Base-by-base conservation (phyloP, 2,797 vertebrate species). In the Basileuterus tristriatus region DNA sequence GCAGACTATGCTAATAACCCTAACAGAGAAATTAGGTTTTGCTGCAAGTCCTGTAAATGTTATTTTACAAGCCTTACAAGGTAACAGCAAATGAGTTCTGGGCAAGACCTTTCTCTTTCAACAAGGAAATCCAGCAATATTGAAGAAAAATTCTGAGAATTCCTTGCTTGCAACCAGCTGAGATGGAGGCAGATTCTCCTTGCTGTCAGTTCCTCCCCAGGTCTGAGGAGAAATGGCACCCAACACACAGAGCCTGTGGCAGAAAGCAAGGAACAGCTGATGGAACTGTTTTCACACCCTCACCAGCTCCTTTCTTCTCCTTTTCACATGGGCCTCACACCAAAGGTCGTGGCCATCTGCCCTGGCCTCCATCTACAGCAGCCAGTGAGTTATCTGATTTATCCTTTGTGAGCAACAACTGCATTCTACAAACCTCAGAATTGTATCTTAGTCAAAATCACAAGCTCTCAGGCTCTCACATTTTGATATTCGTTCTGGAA, bases 241-340 rank as follows among this genome's bases (percentile, higher is more conserved):
- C n/a, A 46, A 11, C 13, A 18, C 7, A 8, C 0, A 8, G 8
- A 63, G 30, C 41, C 62, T 15, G 56, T 4, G 2, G 23, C n/a
- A 59, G 55, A 53, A 39, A 37, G 37, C 16, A 32, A 68, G 16
- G 16, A 89, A 53, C 11, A 69, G 46, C 34, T 39, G 11, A 11
- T 7, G 4, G 13, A 30, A 29, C 19, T 27, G 34, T 50, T 37
- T 52, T 24, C 65, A 15, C 23, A 20, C 29, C 53, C 70, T 52
- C 44, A 50, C 16, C 30, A 46, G 44, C 32, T 67, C 24, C 24
- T 63, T 53, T 50, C 67, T 21, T 32, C 59, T 65, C 17, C 12
- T 47, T 75, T 75, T 32, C 55, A 47, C 37, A 44, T 0, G 8
- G 8, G 30, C 24, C 62, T 78, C 36, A 83, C 46, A 70, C n/a